Conservation (phyloP, 2,113 vertebrate genomes). For the Parotia lawesii region DNA sequence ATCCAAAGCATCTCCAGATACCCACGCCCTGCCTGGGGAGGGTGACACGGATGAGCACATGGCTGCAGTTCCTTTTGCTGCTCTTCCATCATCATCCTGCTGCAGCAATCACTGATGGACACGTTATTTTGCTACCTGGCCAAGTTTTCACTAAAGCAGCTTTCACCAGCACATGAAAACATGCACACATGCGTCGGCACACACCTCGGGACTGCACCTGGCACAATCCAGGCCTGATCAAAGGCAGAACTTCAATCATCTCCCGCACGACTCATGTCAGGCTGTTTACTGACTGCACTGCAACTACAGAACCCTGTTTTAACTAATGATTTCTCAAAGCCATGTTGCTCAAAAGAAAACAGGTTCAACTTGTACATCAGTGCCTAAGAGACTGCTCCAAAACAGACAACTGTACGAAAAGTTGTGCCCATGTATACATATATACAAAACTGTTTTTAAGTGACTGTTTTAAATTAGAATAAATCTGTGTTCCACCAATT, state of each 20-base stretch:
- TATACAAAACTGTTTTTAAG: constrained; percentile 64
- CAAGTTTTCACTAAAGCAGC: background rate
- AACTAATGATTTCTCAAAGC: constrained; percentile 29
- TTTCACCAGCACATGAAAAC: background rate
- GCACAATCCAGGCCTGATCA: background rate
- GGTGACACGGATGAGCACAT: accelerated
- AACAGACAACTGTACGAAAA: constrained; percentile 58
- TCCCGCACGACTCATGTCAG: background rate
- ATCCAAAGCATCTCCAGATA: background rate
- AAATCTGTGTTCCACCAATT: constrained; percentile 66
- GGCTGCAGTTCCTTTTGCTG: background rate
- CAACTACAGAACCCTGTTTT: background rate
- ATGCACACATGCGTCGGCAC: accelerated
- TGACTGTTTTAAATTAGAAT: constrained; percentile 63
- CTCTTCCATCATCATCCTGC: background rate
- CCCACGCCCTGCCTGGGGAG: background rate
- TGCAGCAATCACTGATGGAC: accelerated
- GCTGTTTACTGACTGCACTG: background rate
- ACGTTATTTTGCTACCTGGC: background rate
- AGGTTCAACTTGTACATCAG: constrained; percentile 45
- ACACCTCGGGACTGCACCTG: background rate
- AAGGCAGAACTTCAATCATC: background rate
- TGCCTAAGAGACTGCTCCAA: constrained; percentile 53
- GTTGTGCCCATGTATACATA: constrained; percentile 62
- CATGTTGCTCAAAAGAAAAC: constrained; percentile 45